A percentile compares a stretch with the other conserved stretches of the same genome.
Evolutionary conservation across 2,113 vertebrate genomes (phyloP).

Genomic region (Crotalus helleri): DNA sequence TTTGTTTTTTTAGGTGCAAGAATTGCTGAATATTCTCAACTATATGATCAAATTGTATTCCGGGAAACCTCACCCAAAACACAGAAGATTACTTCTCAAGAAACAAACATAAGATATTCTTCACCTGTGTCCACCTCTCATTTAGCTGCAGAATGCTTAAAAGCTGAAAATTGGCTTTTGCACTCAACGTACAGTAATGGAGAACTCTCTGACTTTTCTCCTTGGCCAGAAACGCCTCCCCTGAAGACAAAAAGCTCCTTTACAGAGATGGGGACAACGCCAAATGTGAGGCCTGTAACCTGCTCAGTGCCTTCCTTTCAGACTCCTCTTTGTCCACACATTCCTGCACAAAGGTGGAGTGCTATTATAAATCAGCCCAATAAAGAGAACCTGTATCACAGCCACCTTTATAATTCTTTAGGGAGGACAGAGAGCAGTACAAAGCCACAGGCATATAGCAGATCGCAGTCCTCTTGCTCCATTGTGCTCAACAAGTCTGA

Average conservation of each 20-base stretch:
- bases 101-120: slow-evolving; percentile 58
- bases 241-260: slow-evolving; percentile 56
- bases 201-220: slow-evolving; percentile 82
- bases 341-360: slow-evolving; percentile 79
- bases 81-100: slow-evolving; percentile 58
- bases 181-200: slow-evolving; percentile 90
- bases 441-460: slow-evolving; percentile 69
- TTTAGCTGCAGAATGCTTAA: slow-evolving; percentile 56
- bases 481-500: slow-evolving; percentile 66
- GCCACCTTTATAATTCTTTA: slow-evolving; percentile 80
- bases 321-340: slow-evolving; percentile 60
- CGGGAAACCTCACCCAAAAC: slow-evolving; percentile 72
- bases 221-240: slow-evolving; percentile 63
- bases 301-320: slow-evolving; percentile 84
- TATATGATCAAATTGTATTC: slow-evolving; percentile 94
- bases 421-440: slow-evolving; percentile 65
- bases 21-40: slow-evolving; percentile 96
- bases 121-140: slow-evolving; percentile 62
- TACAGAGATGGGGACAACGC: slow-evolving; percentile 47
- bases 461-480: slow-evolving; percentile 79
- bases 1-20: slow-evolving; percentile 81
- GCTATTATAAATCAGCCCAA: slow-evolving; percentile 78
- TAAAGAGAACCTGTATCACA: slow-evolving; percentile 73
- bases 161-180: slow-evolving; percentile 82
- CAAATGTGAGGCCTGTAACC: slow-evolving; percentile 64